Conservation (phyloP, 2,888 invertebrate genomes). For the Ennomos quercinarius region DNA sequence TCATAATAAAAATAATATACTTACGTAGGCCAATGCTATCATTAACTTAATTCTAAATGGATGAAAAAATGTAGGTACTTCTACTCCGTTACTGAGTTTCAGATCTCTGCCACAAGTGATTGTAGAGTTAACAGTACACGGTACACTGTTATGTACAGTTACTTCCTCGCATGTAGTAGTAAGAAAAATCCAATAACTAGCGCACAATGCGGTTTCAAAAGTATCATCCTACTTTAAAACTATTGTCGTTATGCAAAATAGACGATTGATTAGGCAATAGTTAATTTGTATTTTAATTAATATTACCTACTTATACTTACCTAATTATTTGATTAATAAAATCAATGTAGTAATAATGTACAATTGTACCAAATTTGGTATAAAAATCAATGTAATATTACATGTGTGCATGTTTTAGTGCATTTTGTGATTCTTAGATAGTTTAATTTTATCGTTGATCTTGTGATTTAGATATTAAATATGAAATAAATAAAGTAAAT, state of each 20-base stretch:
- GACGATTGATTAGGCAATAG: slow-evolving; percentile 68
- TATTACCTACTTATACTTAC: slow-evolving; percentile 36
- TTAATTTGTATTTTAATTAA: slow-evolving; percentile 58
- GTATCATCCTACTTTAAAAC: slow-evolving; percentile 43
- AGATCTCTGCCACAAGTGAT: slow-evolving; percentile 60
- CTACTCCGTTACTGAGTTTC: slow-evolving; percentile 19
- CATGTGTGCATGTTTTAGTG: slow-evolving; percentile 85
- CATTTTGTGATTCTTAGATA: slow-evolving; percentile 85
- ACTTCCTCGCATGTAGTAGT: slow-evolving; percentile 69
- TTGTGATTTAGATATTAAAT: slow-evolving; percentile 83
- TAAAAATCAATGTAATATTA: slow-evolving; percentile 79
- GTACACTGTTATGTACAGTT: slow-evolving; percentile 59
- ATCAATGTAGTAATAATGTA: slow-evolving; percentile 67
- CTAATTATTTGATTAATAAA: slow-evolving; percentile 56
- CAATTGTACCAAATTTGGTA: slow-evolving; percentile 78
- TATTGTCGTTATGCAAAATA: slow-evolving; percentile 57
- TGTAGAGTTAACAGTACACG: slow-evolving; percentile 70
- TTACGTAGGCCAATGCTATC: slow-evolving; percentile 18
- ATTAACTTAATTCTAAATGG: not conserved
- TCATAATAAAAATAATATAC: slow-evolving; percentile 6
- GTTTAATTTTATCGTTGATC: slow-evolving; percentile 84
- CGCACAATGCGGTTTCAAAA: slow-evolving; percentile 53
- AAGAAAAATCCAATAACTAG: slow-evolving; percentile 46
- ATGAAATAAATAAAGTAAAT: slow-evolving; percentile 69
- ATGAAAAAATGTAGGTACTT: not conserved